Percentiles rank a stretch among this genome's conserved stretches.
Conservation (phyloP, 2,888 invertebrate species). For the Drosophila rellima region DNA sequence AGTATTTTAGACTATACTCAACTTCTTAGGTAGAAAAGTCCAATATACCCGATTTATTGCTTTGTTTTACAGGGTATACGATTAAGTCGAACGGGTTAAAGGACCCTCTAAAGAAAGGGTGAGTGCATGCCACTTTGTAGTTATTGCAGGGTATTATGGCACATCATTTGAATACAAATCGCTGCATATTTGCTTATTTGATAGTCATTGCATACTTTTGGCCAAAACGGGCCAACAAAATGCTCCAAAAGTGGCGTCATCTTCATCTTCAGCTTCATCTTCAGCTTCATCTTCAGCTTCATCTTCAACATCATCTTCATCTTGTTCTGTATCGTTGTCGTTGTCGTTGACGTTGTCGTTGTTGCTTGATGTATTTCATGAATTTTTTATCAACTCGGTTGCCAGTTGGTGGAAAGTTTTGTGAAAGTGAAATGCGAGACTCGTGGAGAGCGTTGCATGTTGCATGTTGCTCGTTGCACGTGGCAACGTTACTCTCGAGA, state of each 20-base stretch:
- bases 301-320: constrained; percentile 15
- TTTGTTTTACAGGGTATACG: neutral
- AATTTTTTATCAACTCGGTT: constrained; percentile 68
- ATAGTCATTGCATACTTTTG: constrained; percentile 51
- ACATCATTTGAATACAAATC: constrained; percentile 70
- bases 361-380: constrained; percentile 65
- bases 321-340: neutral
- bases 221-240: constrained; percentile 16
- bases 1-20: too few species aligned
- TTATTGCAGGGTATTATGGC: constrained; percentile 19
- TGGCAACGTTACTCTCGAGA: constrained; percentile 22
- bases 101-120: neutral
- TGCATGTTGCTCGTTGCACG: constrained; percentile 10
- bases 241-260: constrained; percentile 46
- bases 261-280: constrained; percentile 20
- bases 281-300: constrained; percentile 33
- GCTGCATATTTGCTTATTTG: constrained; percentile 55
- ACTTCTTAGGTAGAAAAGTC: too few species aligned
- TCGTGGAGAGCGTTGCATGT: constrained; percentile 21
- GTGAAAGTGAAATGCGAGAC: constrained; percentile 71
- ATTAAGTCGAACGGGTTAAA: neutral
- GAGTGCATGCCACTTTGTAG: constrained; percentile 13
- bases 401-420: constrained; percentile 56
- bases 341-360: constrained; percentile 22
- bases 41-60: neutral